Evolutionary conservation across 2,797 vertebrate genomes (phyloP), one percentile per base, ranked within the genome.

Genomic region (Falco rusticolus): DNA sequence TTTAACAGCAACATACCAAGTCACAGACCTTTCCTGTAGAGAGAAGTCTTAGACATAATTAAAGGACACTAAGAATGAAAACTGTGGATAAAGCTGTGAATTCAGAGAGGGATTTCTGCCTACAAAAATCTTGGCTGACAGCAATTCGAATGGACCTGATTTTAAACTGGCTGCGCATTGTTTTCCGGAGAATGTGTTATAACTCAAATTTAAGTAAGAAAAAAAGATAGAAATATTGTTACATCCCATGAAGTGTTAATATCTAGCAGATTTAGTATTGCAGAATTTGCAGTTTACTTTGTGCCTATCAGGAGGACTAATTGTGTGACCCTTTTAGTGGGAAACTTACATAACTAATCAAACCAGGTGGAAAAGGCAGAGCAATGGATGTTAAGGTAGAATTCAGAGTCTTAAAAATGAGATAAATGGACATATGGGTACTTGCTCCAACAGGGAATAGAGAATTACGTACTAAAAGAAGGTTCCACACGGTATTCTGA

Each of bases 341-440:
- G 5, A 80, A 80, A 87, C 8, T 77, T 60, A 53, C 2, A 8
- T 18, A 74, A 59, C 10, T 65, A 72, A 72, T 79, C 10, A 72
- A 85, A 60, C 3, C 8, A 61, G 29, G 20, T 66, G 8, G 60
- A 84, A 89, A 79, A 65, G 12, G 54, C 41, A 72, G 53, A 61
- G 6, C 5, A 54, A 26, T 29, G 7, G 72, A 50, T 51, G 21
- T 16, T 51, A 28, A 60, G 72, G 57, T 54, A 57, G 20, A 76
- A 65, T 75, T 88, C 25, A 59, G 59, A 70, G 41, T 48, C 26
- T 79, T 41, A 83, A 82, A 66, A 59, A 54, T 21, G 24, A 75
- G 4, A 4, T 65, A 50, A 60, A 18, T 51, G 15, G 29, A 47
- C 5, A 47, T 33, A 39, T 0, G 0, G 18, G 16, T 10, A 20